These are phyloP conservation scores for Ptychobarbus kaznakovi DNA, from an alignment of 2,797 vertebrate species.

Conservation along the genomic window DNA sequence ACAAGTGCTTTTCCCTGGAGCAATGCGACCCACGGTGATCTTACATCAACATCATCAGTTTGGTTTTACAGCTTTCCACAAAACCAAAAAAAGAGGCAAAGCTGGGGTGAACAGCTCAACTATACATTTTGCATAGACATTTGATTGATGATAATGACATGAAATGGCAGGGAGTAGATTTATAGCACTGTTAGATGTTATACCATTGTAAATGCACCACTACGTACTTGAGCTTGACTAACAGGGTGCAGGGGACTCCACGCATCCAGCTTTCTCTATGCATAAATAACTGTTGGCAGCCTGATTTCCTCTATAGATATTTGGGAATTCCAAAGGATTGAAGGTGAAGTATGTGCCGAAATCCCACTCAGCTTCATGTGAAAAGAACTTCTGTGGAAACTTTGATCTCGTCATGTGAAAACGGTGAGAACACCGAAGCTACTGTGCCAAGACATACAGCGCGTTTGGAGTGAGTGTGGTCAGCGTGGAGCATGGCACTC, in stretches of 20 bases:
- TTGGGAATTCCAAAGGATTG: conserved; percentile 40
- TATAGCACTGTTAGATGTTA: conserved; percentile 48
- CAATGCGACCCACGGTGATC: neutral
- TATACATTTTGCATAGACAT: conserved; percentile 30
- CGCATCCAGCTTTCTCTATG: conserved; percentile 55
- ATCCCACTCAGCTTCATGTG: conserved; percentile 44
- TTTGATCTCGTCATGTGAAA: conserved; percentile 41
- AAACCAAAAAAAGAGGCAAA: conserved; percentile 8
- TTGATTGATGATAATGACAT: conserved; percentile 50
- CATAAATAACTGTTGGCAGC: conserved; percentile 52
- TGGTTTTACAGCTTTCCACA: conserved; percentile 21
- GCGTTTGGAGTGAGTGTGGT: neutral
- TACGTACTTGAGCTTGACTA: conserved; percentile 55
- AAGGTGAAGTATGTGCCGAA: conserved; percentile 51
- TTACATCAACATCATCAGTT: conserved; percentile 26
- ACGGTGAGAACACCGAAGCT: neutral
- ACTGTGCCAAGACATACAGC: conserved; percentile 2
- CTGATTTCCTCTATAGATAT: conserved; percentile 43
- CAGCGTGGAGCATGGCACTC: conserved; percentile 29
- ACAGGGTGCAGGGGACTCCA: conserved; percentile 57
- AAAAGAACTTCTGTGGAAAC: conserved; percentile 50
- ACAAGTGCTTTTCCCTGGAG: conserved; percentile 39
- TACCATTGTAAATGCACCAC: conserved; percentile 51
- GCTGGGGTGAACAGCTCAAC: conserved; percentile 15
- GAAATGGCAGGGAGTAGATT: conserved; percentile 40